phyloP scores from a whole-genome alignment of 2,113 vertebrate genomes.

The Cynoglossus semilaevis region DNA sequence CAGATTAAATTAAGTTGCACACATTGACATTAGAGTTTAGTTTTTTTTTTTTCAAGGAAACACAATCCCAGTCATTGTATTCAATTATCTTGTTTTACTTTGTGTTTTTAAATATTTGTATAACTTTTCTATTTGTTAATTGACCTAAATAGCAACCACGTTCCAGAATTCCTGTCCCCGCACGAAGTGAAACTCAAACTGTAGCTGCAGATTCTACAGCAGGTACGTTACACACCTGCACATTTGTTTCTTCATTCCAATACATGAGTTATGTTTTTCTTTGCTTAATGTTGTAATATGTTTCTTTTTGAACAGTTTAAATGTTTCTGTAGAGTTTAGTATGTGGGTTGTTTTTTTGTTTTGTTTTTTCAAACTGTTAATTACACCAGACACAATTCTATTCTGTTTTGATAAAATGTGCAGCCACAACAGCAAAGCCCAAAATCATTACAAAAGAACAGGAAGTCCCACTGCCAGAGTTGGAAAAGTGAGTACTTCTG shows the following conservation, averaged over 20 bases:
- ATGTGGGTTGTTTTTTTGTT: too few species aligned
- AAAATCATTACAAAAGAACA: slow-evolving; percentile 25
- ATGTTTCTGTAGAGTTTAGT: too few species aligned
- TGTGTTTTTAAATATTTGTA: too few species aligned
- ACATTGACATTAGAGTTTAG: too few species aligned
- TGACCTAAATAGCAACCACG: not conserved
- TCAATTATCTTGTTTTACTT: not conserved
- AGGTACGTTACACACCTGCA: slow-evolving; percentile 12
- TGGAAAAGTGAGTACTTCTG: slow-evolving; percentile 56
- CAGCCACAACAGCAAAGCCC: slow-evolving; percentile 31
- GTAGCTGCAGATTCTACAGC: slow-evolving; percentile 5
- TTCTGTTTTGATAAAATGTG: slow-evolving; percentile 3
- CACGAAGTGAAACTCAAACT: slow-evolving; percentile 1
- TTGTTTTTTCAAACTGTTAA: too few species aligned
- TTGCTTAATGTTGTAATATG: not conserved
- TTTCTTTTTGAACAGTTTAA: too few species aligned
- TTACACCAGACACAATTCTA: not conserved
- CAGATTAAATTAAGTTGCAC: too few species aligned
- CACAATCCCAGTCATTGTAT: not conserved
- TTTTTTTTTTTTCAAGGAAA: too few species aligned
- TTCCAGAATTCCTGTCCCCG: slow-evolving; percentile 23
- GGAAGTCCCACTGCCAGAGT: slow-evolving; percentile 35
- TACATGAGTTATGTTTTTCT: too few species aligned
- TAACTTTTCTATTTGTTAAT: not conserved
- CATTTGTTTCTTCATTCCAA: not conserved